Base-by-base conservation (phyloP, 1,140 invertebrate genomes). In the Tetranychus cinnabarinus region DNA sequence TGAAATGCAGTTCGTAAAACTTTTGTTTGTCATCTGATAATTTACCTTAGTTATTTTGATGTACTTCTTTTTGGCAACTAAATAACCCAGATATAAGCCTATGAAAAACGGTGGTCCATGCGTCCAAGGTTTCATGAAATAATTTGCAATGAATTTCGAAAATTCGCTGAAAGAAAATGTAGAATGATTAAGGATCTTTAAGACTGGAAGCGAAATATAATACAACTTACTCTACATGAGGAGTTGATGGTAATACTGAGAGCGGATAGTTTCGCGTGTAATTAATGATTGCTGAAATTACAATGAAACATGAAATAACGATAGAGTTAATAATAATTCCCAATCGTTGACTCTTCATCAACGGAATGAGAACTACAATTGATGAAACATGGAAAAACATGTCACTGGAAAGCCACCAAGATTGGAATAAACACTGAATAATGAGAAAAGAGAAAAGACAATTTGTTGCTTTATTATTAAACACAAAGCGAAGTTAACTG, bases 41-140 rank as follows among this genome's bases (percentile, higher is more conserved):
- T 23, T 35, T 35, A 35, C 6, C 5, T 33, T 60, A 6, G 59
- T 12, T 35, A 50, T 35, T 60, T 60, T 60, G 1, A 35, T 15
- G 12, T 2, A 37, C 34, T 36, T 8, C 15, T 37, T 35, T 36
- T 36, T 48, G 12, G 48, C 59, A 23, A 60, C 12, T 2, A 36
- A 50, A 31, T 60, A 60, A 1, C 59, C 59, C 2, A 50, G 35
- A 50, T 23, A 6, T 8, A 60, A 15, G 5, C 59, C 59, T 12
- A 60, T 48, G 47, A 60, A 52, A 50, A 60, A 60, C 12, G 42
- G 47, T 36, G 59, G 46, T 8, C 34, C 59, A 42, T 60, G 59
- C 13, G 35, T 12, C 50, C 50, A 50, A 15, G 59, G 59, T 50
- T 50, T 50, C 46, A 33, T 50, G 36, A 60, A 60, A 33, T 39